A percentile compares a stretch with the other conserved stretches of the same genome.
Conservation (phyloP, 1,140 invertebrate species). For the Parasteatoda tepidariorum region DNA sequence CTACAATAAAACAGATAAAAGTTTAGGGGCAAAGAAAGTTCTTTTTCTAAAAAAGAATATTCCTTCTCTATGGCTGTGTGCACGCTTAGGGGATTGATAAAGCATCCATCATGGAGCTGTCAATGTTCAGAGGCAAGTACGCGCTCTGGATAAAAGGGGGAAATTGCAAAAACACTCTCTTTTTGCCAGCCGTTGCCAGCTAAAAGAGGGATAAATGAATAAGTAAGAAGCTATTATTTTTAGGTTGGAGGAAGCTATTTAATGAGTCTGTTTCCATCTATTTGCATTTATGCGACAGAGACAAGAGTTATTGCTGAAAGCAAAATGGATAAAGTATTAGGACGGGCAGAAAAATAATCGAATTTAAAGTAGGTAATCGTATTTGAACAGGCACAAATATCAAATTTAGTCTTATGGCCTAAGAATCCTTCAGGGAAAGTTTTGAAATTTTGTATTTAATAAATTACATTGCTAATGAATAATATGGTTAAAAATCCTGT, state of each 20-base stretch:
- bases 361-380: no score
- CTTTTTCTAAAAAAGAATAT: slow-evolving; percentile 4
- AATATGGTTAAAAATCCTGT: no score
- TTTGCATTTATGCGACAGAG: slow-evolving; percentile 17
- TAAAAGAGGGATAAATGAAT: slow-evolving; percentile 50
- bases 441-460: no score
- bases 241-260: slow-evolving; percentile 38
- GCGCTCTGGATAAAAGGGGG: slow-evolving; percentile 33
- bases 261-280: slow-evolving; percentile 17
- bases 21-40: background rate
- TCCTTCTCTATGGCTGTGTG: background rate
- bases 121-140: slow-evolving; percentile 35
- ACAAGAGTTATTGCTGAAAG: no score
- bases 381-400: no score
- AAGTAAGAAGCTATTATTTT: slow-evolving; percentile 58
- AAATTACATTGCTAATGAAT: no score
- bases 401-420: no score
- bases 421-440: no score
- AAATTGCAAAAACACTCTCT: slow-evolving; percentile 32
- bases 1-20: slow-evolving; percentile 51
- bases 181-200: slow-evolving; percentile 33
- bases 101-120: slow-evolving; percentile 60
- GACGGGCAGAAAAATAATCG: no score
- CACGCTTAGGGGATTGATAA: slow-evolving; percentile 56
- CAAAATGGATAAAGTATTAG: no score